These are phyloP conservation scores for Rhagonycha fulva DNA, from an alignment of 2,888 invertebrate genomes.

Conservation along the genomic window DNA sequence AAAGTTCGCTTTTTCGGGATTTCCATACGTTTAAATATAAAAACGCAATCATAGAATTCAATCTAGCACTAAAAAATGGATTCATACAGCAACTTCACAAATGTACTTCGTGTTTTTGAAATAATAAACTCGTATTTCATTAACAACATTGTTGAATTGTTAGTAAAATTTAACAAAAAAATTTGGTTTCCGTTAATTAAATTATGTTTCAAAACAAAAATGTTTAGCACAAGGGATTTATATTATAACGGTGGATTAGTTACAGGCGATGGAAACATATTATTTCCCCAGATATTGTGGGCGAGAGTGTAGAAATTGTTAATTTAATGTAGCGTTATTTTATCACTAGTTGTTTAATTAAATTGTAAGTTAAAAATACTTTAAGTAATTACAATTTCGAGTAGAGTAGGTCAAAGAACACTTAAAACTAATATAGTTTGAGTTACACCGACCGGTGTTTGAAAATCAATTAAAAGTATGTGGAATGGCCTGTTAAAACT, in stretches of 20 bases:
- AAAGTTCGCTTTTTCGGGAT: background rate
- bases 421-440: background rate
- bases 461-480: background rate
- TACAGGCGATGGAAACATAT: too few relatives aligned
- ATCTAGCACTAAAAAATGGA: background rate
- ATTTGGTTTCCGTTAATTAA: background rate
- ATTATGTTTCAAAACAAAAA: background rate
- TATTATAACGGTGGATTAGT: background rate
- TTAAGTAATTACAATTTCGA: background rate
- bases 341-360: background rate
- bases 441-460: background rate
- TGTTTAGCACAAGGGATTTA: background rate
- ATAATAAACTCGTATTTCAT: background rate
- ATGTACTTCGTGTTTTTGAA: background rate
- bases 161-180: too few relatives aligned
- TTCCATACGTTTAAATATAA: background rate
- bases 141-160: background rate
- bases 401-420: background rate
- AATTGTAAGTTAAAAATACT: background rate
- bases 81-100: too few relatives aligned
- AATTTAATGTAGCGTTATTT: background rate
- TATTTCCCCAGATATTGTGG: background rate
- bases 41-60: background rate
- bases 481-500: background rate
- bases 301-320: background rate